A percentile compares a stretch with the other conserved stretches of the same genome.
phyloP scores from a whole-genome alignment of 1,140 invertebrate genomes.

The Ruditapes philippinarum region DNA sequence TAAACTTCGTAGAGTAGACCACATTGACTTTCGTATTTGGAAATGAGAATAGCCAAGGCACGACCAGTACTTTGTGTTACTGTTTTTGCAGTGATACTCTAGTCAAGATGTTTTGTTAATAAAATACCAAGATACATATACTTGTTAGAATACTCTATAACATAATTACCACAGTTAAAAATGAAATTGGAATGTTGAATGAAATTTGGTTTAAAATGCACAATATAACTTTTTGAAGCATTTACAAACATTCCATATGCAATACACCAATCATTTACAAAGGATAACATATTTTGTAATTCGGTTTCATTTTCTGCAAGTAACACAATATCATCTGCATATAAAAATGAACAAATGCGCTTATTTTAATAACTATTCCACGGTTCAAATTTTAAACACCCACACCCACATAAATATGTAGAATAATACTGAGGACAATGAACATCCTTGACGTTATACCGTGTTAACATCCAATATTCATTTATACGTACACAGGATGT shows the following conservation, averaged over 20 bases:
- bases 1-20: neutral
- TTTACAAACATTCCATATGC: neutral
- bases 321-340: slow-evolving; percentile 12
- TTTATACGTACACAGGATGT: neutral
- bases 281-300: neutral
- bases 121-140: neutral
- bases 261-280: neutral
- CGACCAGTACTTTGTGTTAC: neutral
- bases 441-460: neutral
- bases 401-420: neutral
- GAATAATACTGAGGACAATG: neutral
- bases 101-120: neutral
- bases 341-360: neutral
- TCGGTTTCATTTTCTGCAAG: neutral
- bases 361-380: neutral
- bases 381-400: neutral
- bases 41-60: slow-evolving; percentile 7
- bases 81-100: neutral
- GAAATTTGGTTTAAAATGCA: slow-evolving; percentile 15
- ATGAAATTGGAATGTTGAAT: neutral
- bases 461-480: neutral
- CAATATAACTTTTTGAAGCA: slow-evolving; percentile 7
- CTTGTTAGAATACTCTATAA: neutral
- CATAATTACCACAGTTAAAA: slow-evolving; percentile 4
- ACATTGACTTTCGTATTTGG: neutral